A percentile compares a stretch with the other conserved stretches of the same genome.
phyloP scores from a whole-genome alignment of 2,113 vertebrate species.

The Clarias batrachus region DNA sequence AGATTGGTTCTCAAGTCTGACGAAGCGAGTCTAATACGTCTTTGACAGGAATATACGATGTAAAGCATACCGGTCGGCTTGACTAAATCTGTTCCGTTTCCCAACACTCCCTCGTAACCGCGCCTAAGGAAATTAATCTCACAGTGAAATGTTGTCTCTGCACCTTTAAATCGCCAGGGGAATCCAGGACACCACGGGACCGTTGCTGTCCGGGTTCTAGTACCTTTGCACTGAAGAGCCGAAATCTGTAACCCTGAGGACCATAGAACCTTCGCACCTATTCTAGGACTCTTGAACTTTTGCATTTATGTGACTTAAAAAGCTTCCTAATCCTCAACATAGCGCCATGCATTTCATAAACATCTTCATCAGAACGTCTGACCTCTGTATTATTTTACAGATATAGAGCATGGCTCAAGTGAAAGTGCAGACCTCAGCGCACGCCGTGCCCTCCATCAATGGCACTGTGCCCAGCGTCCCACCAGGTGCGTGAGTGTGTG shows the following conservation, averaged over 20 bases:
- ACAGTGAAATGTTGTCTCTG: no score
- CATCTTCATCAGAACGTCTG: neutral
- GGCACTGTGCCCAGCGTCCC: conserved; percentile 78
- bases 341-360: neutral
- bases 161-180: no score
- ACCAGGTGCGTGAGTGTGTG: conserved; percentile 67
- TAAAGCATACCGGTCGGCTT: no score
- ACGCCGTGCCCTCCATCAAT: conserved; percentile 80
- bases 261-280: neutral
- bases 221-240: neutral
- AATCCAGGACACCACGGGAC: no score
- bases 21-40: no score
- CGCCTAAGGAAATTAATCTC: no score
- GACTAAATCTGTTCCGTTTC: no score
- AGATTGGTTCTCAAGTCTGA: no score
- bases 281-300: neutral
- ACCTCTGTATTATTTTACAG: conserved; percentile 62
- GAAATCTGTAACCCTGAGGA: neutral
- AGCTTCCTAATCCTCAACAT: neutral
- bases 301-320: neutral
- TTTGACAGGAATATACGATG: no score
- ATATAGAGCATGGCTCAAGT: conserved; percentile 90
- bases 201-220: neutral
- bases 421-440: conserved; percentile 86
- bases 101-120: no score